A percentile compares a stretch with the other conserved stretches of the same genome.
These are phyloP conservation scores for Drosophila repleta DNA, from an alignment of 1,140 invertebrate genomes.

Conservation along the genomic window DNA sequence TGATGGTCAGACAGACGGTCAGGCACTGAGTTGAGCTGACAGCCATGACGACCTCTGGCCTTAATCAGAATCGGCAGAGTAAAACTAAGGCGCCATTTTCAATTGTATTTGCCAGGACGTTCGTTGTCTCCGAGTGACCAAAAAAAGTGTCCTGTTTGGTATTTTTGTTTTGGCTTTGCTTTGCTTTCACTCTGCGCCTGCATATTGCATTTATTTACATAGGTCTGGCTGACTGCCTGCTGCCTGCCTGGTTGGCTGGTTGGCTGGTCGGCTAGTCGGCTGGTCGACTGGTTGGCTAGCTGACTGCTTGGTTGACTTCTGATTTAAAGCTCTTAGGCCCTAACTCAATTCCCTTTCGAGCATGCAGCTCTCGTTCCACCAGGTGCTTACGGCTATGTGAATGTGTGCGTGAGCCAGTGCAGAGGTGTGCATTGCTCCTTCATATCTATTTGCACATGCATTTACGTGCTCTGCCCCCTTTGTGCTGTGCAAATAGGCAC, in stretches of 20 bases:
- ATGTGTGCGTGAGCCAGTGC: conserved; percentile 20
- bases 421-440: conserved; percentile 8
- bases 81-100: conserved; percentile 70
- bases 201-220: conserved; percentile 81
- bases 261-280: too few species aligned
- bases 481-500: conserved; percentile 63
- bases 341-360: conserved; percentile 73
- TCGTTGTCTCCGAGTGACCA: conserved; percentile 34
- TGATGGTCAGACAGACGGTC: conserved; percentile 27
- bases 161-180: conserved; percentile 32
- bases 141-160: conserved; percentile 32
- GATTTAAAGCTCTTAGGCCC: conserved; percentile 76
- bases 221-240: conserved; percentile 48
- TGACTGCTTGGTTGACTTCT: conserved; percentile 62
- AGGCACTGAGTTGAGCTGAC: conserved; percentile 9
- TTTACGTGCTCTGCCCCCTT: conserved; percentile 58
- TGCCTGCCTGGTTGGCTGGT: conserved; percentile 17
- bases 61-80: conserved; percentile 71
- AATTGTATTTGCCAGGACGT: conserved; percentile 43
- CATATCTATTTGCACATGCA: conserved; percentile 74
- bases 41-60: conserved; percentile 53
- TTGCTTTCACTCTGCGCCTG: conserved; percentile 53
- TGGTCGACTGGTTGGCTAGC: too few species aligned
- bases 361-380: conserved; percentile 58
- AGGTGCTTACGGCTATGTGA: conserved; percentile 44